phyloP scores from a whole-genome alignment of 2,888 invertebrate genomes.

The Saturnia japonica region DNA sequence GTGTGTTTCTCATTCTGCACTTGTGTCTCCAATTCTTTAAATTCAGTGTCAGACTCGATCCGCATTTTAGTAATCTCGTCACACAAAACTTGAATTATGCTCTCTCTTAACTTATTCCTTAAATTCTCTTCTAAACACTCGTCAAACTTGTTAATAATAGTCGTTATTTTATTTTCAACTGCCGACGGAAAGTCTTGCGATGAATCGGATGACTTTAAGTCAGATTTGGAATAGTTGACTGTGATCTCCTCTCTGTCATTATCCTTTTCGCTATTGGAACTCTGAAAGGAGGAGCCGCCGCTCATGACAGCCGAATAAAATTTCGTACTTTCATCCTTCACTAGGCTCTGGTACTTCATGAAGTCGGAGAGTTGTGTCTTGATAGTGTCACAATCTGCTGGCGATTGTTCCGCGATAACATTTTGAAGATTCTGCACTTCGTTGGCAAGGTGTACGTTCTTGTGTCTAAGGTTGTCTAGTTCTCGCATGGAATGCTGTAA shows the following conservation, averaged over 20 bases:
- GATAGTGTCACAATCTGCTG: conserved; percentile 65
- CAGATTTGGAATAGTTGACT: conserved; percentile 70
- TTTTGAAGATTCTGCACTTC: conserved; percentile 81
- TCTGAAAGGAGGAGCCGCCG: conserved; percentile 62
- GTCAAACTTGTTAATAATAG: conserved; percentile 61
- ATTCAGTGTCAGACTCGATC: conserved; percentile 64
- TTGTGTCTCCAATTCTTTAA: conserved; percentile 67
- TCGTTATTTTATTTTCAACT: conserved; percentile 61
- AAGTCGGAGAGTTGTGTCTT: conserved; percentile 74
- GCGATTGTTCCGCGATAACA: conserved; percentile 54
- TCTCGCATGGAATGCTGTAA: conserved; percentile 85
- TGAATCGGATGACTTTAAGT: conserved; percentile 59
- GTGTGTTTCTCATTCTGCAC: conserved; percentile 82
- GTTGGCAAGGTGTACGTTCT: conserved; percentile 83
- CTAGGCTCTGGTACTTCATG: conserved; percentile 68
- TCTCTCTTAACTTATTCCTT: conserved; percentile 75
- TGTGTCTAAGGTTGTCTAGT: conserved; percentile 82
- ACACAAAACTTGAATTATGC: conserved; percentile 79
- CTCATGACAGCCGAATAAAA: conserved; percentile 73
- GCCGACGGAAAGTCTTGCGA: conserved; percentile 69
- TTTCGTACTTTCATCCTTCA: conserved; percentile 72
- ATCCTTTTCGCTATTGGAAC: conserved; percentile 73
- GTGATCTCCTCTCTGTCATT: conserved; percentile 78
- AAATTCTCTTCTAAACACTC: conserved; percentile 68
- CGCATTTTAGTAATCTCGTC: conserved; percentile 79